A percentile compares a stretch with the other conserved stretches of the same genome.
These are phyloP conservation scores for Eurytoma californica DNA, from an alignment of 2,888 invertebrate species.

Conservation along the genomic window DNA sequence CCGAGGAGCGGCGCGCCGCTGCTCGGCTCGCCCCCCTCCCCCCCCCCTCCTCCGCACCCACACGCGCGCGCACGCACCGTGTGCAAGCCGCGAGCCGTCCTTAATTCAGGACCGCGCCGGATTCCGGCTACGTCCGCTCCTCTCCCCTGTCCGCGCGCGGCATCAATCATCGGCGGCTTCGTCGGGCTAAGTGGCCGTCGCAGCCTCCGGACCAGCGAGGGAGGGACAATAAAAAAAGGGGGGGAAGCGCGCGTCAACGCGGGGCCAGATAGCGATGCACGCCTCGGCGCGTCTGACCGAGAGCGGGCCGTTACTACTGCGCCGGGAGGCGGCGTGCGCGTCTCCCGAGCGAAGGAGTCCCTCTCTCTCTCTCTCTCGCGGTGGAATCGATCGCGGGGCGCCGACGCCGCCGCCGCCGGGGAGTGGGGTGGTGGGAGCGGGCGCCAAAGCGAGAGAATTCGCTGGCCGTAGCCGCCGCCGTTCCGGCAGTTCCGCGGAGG, in stretches of 20 bases:
- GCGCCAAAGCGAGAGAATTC: conserved; percentile 31
- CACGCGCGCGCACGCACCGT: background rate
- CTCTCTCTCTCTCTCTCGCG: background rate
- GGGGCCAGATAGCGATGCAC: background rate
- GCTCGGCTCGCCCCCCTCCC: background rate
- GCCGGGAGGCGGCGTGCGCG: background rate
- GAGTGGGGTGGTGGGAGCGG: background rate
- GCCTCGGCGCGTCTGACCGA: background rate
- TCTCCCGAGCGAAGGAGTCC: background rate
- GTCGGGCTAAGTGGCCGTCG: background rate
- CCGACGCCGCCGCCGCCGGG: too few relatives aligned
- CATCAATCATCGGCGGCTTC: conserved; percentile 41
- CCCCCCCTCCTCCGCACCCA: background rate
- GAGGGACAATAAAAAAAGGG: background rate
- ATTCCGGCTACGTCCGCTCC: background rate
- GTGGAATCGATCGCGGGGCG: background rate
- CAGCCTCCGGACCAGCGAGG: background rate
- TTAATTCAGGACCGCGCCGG: conserved; percentile 29
- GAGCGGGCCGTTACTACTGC: background rate
- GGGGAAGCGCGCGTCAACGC: background rate
- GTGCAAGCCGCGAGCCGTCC: background rate
- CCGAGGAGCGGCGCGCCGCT: conserved; percentile 58
- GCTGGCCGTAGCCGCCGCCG: background rate
- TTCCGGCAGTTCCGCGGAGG: conserved; percentile 35
- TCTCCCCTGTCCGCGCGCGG: conserved; percentile 20